Evolutionary conservation across 2,888 invertebrate genomes (phyloP).

Genomic region (Eupsilia transversa): DNA sequence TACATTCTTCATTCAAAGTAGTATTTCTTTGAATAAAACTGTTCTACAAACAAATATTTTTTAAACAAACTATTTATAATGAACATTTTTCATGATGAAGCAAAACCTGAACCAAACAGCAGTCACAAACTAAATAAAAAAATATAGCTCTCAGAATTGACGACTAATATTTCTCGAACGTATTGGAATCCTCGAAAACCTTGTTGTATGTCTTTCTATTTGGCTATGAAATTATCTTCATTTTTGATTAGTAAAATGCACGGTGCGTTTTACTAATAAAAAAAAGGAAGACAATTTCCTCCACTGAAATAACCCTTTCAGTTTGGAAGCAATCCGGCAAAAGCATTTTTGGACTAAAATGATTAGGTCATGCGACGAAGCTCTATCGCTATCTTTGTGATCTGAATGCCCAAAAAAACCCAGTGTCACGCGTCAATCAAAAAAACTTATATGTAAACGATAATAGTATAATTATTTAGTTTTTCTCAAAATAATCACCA

Average conservation of each 20-base stretch:
- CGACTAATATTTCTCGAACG: not conserved
- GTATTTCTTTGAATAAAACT: not conserved
- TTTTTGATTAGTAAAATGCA: slow-evolving; percentile 1
- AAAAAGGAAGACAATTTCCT: too few relatives aligned
- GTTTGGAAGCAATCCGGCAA: slow-evolving; percentile 10
- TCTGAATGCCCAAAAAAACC: not conserved
- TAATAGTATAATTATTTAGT: too few relatives aligned
- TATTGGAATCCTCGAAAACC: not conserved
- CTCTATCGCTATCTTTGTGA: slow-evolving; percentile 1
- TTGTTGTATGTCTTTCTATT: not conserved
- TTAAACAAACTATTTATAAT: too few relatives aligned
- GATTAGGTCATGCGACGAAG: not conserved
- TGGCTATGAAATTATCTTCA: not conserved
- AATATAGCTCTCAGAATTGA: not conserved
- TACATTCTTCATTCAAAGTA: not conserved
- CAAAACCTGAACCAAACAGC: not conserved
- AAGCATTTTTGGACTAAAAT: slow-evolving; percentile 23
- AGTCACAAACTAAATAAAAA: not conserved
- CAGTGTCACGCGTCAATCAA: not conserved
- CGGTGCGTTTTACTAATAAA: too few relatives aligned
- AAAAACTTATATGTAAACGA: too few relatives aligned
- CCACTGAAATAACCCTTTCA: not conserved
- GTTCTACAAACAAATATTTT: not conserved
- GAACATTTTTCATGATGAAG: not conserved
- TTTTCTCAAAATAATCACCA: not conserved